Percentiles rank a stretch among this genome's conserved stretches.
phyloP scores from a whole-genome alignment of 2,797 vertebrate genomes.

The Natrix natrix region DNA sequence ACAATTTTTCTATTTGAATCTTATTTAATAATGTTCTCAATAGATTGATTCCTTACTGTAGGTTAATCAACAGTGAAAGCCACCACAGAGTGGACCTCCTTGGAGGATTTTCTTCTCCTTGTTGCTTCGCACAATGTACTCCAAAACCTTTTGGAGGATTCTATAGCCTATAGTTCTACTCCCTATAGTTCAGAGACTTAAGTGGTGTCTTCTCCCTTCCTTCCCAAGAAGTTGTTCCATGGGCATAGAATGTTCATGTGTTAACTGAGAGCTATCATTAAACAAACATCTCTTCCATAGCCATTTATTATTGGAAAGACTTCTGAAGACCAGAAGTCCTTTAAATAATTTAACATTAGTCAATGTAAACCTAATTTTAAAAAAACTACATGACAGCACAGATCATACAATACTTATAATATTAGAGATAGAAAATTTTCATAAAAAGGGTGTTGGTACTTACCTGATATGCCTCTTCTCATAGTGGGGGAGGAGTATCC shows the following conservation, averaged over 20 bases:
- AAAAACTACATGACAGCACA: background rate
- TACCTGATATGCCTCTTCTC: too few relatives aligned
- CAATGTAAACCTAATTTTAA: background rate
- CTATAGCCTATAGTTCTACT: background rate
- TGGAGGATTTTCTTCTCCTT: background rate
- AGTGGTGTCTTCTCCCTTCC: background rate
- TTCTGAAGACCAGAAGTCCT: background rate
- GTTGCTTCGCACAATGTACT: background rate
- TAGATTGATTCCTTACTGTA: background rate
- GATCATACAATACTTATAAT: background rate
- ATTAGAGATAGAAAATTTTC: background rate
- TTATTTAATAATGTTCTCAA: slow-evolving; percentile 21
- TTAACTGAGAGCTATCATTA: background rate
- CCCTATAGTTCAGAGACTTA: background rate
- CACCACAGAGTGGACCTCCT: background rate
- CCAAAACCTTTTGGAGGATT: background rate
- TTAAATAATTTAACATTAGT: background rate
- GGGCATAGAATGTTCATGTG: background rate
- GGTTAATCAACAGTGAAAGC: background rate
- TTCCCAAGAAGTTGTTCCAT: background rate
- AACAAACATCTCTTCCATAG: background rate
- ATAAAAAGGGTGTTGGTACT: background rate
- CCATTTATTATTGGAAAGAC: background rate
- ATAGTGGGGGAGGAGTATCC: too few relatives aligned
- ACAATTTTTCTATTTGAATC: slow-evolving; percentile 46